A percentile compares a stretch with the other conserved stretches of the same genome.
These are phyloP conservation scores for Clarias batrachus DNA, from an alignment of 2,113 vertebrate genomes.

Conservation along the genomic window DNA sequence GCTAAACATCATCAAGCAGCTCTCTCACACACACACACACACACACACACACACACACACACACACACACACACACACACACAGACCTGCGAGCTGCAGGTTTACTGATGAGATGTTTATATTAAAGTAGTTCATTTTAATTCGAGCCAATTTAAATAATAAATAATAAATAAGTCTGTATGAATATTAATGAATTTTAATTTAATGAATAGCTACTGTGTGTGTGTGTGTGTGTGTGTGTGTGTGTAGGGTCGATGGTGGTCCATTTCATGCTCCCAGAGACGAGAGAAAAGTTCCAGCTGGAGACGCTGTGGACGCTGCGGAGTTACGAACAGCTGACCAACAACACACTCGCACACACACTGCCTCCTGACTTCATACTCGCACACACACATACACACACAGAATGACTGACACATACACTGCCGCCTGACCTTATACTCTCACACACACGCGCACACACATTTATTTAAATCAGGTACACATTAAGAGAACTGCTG, in stretches of 20 bases:
- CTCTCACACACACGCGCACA: not conserved
- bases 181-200: too few relatives aligned
- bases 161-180: too few relatives aligned
- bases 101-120: too few relatives aligned
- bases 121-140: too few relatives aligned
- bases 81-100: too few relatives aligned
- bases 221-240: conserved; percentile 18
- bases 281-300: conserved; percentile 6
- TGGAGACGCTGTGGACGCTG: conserved; percentile 18
- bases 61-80: too few relatives aligned
- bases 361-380: conserved; percentile 24
- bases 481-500: not conserved
- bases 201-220: not conserved
- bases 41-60: too few relatives aligned
- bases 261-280: conserved; percentile 40
- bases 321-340: not conserved
- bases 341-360: not conserved
- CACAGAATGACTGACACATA: not conserved
- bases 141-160: too few relatives aligned
- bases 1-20: too few relatives aligned
- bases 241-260: conserved; percentile 32
- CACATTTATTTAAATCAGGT: not conserved
- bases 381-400: not conserved
- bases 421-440: not conserved
- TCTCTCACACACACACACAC: too few relatives aligned